Evolutionary conservation across 2,888 invertebrate genomes (phyloP), one percentile per base, ranked within the genome.

Genomic region (Sinohyriopsis cumingii): DNA sequence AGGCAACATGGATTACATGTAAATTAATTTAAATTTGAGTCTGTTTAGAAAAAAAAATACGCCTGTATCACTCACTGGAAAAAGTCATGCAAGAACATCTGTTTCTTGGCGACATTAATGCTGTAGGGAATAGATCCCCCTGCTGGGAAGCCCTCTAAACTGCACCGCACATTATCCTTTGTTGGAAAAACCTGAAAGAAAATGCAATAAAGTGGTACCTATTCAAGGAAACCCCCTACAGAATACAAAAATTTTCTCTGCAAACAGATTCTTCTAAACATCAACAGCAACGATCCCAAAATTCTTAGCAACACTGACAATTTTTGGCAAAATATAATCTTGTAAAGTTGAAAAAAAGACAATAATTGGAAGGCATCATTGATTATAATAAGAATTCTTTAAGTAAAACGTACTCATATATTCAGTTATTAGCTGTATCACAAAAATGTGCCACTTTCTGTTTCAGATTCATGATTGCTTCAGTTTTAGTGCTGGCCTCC

Each of bases 111-210:
- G 0, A 93, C 93, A 28, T 92, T 92, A n/a, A 92, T 93, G 0
- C 93, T 92, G 88, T 99, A 99, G 0, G 98, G 98, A 6, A 99
- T 91, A 83, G 96, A 97, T 0, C 95, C 95, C 0, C 97, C 97
- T 7, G 96, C 96, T 56, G 94, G 91, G 63, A 95, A 92, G 0
- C 95, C 95, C 88, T 97, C 97, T 85, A 95, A 94, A 75, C 97
- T 96, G 5, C 91, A 92, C 57, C 93, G 92, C 0, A 98, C 97
- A 91, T 98, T 96, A n/a, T 94, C 93, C 86, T 93, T 92, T 63
- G 93, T 93, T 0, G 96, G 96, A 89, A 94, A 97, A 62, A 97
- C 86, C 88, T 90, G 72, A 22, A 72, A 69, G n/a, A 61, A 59
- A 56, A 57, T 28, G 54, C 25, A 20, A 57, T 28, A 45, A 56